Evolutionary conservation across 2,113 vertebrate genomes (phyloP).

Genomic region (Equus quagga): DNA sequence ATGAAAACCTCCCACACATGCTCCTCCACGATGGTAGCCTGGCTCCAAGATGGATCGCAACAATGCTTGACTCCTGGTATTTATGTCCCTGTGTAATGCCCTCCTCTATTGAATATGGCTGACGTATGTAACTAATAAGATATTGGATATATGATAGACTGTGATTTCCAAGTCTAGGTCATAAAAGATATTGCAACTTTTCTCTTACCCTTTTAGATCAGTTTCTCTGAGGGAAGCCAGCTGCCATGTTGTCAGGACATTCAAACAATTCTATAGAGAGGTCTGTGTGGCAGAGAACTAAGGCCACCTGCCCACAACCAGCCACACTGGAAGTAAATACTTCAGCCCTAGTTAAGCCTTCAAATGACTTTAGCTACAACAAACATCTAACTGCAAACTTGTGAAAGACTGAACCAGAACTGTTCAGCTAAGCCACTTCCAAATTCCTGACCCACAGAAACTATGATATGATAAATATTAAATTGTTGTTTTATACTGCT

Average conservation of each 20-base stretch:
- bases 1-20: neutral
- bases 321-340: neutral
- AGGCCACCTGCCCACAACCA: neutral
- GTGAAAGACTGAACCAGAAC: neutral
- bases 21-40: neutral
- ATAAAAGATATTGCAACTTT: constrained; percentile 28
- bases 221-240: constrained; percentile 32
- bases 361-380: neutral
- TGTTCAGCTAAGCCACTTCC: neutral
- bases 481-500: neutral
- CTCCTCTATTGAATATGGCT: neutral
- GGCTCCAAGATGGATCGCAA: neutral
- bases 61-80: neutral
- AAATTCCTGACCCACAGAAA: constrained; percentile 11
- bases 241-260: neutral
- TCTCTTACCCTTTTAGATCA: neutral
- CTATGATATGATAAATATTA: constrained; percentile 8
- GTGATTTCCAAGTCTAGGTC: neutral
- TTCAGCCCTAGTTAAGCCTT: neutral
- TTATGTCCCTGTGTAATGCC: neutral
- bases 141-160: constrained; percentile 19
- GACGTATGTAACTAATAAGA: neutral
- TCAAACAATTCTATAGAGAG: neutral
- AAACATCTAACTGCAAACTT: neutral
- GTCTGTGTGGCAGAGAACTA: neutral